Evolutionary conservation across 2,113 vertebrate species (phyloP).

Genomic region (Dicerorhinus sumatrensis): DNA sequence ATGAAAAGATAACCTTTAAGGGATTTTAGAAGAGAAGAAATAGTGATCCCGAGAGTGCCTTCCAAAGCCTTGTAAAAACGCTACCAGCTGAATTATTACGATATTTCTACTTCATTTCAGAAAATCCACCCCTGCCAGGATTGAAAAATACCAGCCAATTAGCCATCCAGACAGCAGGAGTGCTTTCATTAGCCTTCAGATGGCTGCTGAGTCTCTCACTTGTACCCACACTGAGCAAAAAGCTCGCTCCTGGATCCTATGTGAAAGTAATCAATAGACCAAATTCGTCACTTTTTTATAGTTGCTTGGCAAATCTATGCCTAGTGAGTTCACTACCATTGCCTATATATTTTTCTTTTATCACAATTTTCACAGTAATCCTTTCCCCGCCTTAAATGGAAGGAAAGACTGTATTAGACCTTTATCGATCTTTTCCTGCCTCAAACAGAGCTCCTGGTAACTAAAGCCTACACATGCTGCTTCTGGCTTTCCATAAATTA

Average conservation of each 20-base stretch:
- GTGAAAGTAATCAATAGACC: not conserved
- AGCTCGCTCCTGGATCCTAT: not conserved
- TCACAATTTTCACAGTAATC: not conserved
- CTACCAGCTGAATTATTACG: conserved; percentile 21
- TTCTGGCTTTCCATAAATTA: not conserved
- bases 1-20: conserved; percentile 72
- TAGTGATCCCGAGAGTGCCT: not conserved
- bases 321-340: not conserved
- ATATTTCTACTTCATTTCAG: conserved; percentile 17
- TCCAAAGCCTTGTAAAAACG: conserved; percentile 60
- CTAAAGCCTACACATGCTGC: not conserved
- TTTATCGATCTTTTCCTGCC: not conserved
- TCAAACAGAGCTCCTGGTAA: not conserved
- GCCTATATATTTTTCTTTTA: not conserved
- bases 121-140: conserved; percentile 30
- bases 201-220: not conserved
- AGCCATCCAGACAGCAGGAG: not conserved
- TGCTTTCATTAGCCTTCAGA: not conserved
- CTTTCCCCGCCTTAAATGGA: not conserved
- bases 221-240: not conserved
- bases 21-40: conserved; percentile 56
- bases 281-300: not conserved
- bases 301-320: not conserved
- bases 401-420: not conserved
- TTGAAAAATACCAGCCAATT: conserved; percentile 57